phyloP scores from a whole-genome alignment of 2,888 invertebrate species.

The Mesochorus sp. region DNA sequence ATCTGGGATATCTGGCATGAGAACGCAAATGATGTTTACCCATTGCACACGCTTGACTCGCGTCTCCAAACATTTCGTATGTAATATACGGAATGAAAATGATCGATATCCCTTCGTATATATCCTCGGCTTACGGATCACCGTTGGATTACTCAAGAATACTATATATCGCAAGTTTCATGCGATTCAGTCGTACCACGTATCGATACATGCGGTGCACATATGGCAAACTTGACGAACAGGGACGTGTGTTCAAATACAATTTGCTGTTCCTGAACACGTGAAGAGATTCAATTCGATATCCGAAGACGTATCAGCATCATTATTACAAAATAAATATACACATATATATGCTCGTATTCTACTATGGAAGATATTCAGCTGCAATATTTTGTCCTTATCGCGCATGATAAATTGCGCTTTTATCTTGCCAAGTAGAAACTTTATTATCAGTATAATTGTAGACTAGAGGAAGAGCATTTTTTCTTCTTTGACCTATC shows the following conservation, averaged over 20 bases:
- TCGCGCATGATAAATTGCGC: not conserved
- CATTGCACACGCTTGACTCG: too few relatives aligned
- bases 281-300: slow-evolving; percentile 22
- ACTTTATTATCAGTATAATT: not conserved
- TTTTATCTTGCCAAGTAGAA: too few relatives aligned
- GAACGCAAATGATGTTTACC: too few relatives aligned
- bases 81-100: not conserved
- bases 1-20: not conserved
- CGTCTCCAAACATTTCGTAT: not conserved
- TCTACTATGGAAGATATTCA: too few relatives aligned
- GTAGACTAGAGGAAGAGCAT: too few relatives aligned
- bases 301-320: too few relatives aligned
- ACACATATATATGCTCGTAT: too few relatives aligned
- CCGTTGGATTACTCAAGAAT: slow-evolving; percentile 33
- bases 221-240: not conserved
- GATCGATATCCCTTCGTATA: slow-evolving; percentile 6
- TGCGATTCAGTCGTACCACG: not conserved
- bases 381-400: not conserved
- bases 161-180: slow-evolving; percentile 8
- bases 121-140: slow-evolving; percentile 15
- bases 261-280: too few relatives aligned
- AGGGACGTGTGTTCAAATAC: too few relatives aligned
- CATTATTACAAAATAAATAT: too few relatives aligned
- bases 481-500: too few relatives aligned
- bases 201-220: slow-evolving; percentile 8